Evolutionary conservation across 2,797 vertebrate genomes (phyloP).

Genomic region (Benthosema pterotum): DNA sequence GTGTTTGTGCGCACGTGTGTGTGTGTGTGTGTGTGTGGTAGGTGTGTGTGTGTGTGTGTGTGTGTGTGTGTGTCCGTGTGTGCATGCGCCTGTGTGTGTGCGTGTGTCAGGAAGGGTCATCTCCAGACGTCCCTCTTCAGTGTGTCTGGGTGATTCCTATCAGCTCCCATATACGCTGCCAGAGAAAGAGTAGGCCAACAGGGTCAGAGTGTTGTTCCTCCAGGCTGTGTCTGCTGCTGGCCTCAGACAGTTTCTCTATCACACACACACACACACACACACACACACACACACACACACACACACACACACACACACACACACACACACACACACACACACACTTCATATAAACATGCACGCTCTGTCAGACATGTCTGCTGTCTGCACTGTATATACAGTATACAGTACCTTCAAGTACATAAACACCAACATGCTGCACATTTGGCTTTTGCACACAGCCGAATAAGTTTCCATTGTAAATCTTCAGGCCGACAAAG

Average conservation of each 20-base stretch:
- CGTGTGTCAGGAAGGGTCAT: constrained; percentile 38
- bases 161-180: constrained; percentile 26
- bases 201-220: constrained; percentile 16
- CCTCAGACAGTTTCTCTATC: constrained; percentile 3
- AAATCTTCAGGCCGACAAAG: constrained; percentile 12
- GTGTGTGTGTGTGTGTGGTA: constrained; percentile 35
- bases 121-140: constrained; percentile 52
- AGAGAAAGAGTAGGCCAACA: constrained; percentile 12
- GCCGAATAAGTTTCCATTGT: constrained; percentile 19
- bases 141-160: constrained; percentile 52
- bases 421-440: not conserved
- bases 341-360: not conserved
- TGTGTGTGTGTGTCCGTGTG: constrained; percentile 7
- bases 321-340: constrained; percentile 3
- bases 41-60: constrained; percentile 34
- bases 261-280: too few species aligned
- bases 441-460: constrained; percentile 6
- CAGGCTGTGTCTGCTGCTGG: constrained; percentile 9
- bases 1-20: constrained; percentile 16
- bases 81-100: constrained; percentile 8
- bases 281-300: not conserved
- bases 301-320: constrained; percentile 7
- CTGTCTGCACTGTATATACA: not conserved
- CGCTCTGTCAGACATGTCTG: not conserved
- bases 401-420: not conserved